A percentile compares a stretch with the other conserved stretches of the same genome.
These are phyloP conservation scores for Ips typographus DNA, from an alignment of 1,140 invertebrate species.

Conservation along the genomic window DNA sequence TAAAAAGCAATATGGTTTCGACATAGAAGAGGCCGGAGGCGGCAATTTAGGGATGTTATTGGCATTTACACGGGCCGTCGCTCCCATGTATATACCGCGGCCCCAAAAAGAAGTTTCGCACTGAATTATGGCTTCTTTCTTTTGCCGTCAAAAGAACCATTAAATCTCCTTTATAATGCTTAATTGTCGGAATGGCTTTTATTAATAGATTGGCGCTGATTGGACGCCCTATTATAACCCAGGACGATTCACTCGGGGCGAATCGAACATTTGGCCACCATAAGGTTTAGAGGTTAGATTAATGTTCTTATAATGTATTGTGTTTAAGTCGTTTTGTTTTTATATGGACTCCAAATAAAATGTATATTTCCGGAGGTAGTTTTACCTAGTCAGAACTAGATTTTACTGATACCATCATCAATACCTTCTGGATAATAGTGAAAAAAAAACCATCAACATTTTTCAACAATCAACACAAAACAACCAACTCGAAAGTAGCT, in stretches of 20 bases:
- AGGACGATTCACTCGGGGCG: conserved; percentile 3
- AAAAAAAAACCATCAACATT: too few relatives aligned
- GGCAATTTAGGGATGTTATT: conserved; percentile 20
- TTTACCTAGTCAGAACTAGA: too few relatives aligned
- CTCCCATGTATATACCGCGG: not conserved
- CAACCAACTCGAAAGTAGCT: too few relatives aligned
- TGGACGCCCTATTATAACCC: conserved; percentile 16
- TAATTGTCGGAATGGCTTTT: conserved; percentile 14
- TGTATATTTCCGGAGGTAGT: too few relatives aligned
- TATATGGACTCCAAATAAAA: too few relatives aligned
- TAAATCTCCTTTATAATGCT: conserved; percentile 19
- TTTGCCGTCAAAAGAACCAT: conserved; percentile 20
- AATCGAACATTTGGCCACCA: conserved; percentile 1
- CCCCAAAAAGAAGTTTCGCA: conserved; percentile 19
- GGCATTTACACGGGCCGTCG: conserved; percentile 9
- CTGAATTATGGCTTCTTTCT: conserved; percentile 22
- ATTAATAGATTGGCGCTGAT: conserved; percentile 25
- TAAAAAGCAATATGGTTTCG: too few relatives aligned
- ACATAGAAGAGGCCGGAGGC: not conserved
- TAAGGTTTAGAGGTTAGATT: too few relatives aligned
- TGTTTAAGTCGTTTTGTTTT: too few relatives aligned
- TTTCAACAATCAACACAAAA: too few relatives aligned
- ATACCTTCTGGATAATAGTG: too few relatives aligned
- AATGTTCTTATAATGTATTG: too few relatives aligned
- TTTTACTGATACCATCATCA: too few relatives aligned